These are phyloP conservation scores for Molossus alvarezi DNA, from an alignment of 2,797 vertebrate species.

Conservation along the genomic window DNA sequence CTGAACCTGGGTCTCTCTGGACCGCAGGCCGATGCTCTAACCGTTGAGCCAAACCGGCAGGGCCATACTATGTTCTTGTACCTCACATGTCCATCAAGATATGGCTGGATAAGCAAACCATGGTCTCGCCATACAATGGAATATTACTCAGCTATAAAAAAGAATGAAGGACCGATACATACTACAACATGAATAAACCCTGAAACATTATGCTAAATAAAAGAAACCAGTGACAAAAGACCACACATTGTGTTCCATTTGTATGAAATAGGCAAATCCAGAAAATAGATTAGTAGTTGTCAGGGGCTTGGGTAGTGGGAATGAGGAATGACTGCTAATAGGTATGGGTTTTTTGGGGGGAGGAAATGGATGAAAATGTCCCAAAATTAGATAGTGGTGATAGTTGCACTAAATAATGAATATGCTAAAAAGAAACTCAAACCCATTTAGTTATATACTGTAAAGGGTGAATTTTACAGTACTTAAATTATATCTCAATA, in stretches of 20 bases:
- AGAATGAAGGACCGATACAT: not conserved
- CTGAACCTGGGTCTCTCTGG: too few species aligned
- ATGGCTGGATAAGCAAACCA: not conserved
- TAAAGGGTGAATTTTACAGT: not conserved
- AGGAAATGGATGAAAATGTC: not conserved
- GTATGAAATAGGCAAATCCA: not conserved
- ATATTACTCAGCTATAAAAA: not conserved
- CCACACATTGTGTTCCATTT: not conserved
- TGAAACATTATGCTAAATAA: not conserved
- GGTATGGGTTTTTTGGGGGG: not conserved
- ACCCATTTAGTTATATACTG: not conserved
- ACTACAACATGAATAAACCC: not conserved
- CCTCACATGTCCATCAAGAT: not conserved
- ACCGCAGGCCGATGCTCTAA: too few species aligned
- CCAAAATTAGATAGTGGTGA: not conserved
- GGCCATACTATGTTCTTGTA: not conserved
- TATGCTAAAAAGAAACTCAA: not conserved
- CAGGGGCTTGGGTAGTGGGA: too few species aligned
- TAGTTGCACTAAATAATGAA: not conserved
- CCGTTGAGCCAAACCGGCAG: too few species aligned
- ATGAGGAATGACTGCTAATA: not conserved
- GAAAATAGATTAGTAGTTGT: not conserved
- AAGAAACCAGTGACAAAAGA: not conserved
- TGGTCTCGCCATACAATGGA: not conserved
- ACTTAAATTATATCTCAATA: not conserved